These are phyloP conservation scores for Eilema depressum DNA, from an alignment of 2,888 invertebrate species.

Conservation along the genomic window DNA sequence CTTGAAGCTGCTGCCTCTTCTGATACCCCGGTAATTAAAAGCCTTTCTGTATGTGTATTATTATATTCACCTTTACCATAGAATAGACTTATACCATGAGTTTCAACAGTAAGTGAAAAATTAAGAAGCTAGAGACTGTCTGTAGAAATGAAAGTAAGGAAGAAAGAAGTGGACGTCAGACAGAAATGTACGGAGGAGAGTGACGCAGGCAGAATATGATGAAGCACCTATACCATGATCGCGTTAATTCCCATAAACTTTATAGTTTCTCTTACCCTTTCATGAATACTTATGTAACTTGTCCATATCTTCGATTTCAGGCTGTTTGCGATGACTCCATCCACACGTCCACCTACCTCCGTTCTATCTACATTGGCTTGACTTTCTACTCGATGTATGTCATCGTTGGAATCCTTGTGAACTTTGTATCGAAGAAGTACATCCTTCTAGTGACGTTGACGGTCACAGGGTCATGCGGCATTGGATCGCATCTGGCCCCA, in stretches of 20 bases:
- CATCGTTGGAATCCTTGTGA: constrained; percentile 87
- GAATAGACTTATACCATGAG: too few relatives aligned
- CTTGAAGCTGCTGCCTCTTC: constrained; percentile 49
- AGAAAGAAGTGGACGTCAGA: too few relatives aligned
- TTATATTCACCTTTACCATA: too few relatives aligned
- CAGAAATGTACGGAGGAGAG: too few relatives aligned
- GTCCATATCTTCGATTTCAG: constrained; percentile 50
- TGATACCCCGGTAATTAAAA: constrained; percentile 58
- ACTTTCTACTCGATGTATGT: constrained; percentile 89
- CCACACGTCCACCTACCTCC: constrained; percentile 88
- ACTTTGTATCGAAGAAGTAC: constrained; percentile 84
- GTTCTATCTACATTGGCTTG: constrained; percentile 89
- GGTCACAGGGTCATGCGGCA: constrained; percentile 85
- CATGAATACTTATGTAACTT: too few relatives aligned
- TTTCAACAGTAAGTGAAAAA: too few relatives aligned
- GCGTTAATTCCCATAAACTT: too few relatives aligned
- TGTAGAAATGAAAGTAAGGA: too few relatives aligned
- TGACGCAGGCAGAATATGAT: too few relatives aligned
- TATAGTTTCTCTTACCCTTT: too few relatives aligned
- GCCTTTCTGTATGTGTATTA: neutral
- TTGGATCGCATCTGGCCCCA: constrained; percentile 86
- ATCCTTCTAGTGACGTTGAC: constrained; percentile 81
- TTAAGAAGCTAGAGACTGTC: too few relatives aligned
- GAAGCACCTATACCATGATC: too few relatives aligned
- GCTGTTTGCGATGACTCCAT: constrained; percentile 83